Evolutionary conservation across 2,888 invertebrate genomes (phyloP), one percentile per base, ranked within the genome.

Genomic region (Syrphus vitripennis): DNA sequence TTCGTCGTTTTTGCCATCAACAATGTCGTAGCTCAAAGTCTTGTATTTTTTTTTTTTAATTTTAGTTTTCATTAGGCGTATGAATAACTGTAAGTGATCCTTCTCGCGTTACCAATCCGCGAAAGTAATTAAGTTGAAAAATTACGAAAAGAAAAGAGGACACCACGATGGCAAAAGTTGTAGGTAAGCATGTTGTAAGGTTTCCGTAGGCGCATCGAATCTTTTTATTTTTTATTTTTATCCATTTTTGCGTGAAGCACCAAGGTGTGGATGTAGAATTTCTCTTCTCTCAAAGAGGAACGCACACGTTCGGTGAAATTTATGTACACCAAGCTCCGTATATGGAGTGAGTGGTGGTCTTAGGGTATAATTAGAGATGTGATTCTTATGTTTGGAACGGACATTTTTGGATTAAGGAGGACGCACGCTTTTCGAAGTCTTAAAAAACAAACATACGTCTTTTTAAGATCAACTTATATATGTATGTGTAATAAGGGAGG

Each of bases 51-150:
- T 37, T 29, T 45, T 29, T 45, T 29, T 16, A 12, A 55, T 40
- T 24, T 53, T 19, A 6, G 59, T 34, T 59, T 57, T 59, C 19
- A 65, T 48, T 34, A 21, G n/a, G n/a, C n/a, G n/a, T 59, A 57
- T 63, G n/a, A 55, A 72, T 37, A 69, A 76, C 55, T 57, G 86
- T 86, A 86, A 86, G 86, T 82, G 86, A 86, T 86, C 86, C 86
- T 86, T 86, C 86, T 86, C 82, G 86, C 86, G 82, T 86, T 86
- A 82, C 86, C 82, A 86, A 86, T 86, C 59, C 86, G 78, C 86
- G 74, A 86, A 74, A 72, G 86, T 78, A 86, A 86, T 86, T 86
- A 86, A 86, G 77, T 86, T 86, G 86, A 86, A 82, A 82, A 86
- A 86, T 82, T 72, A 86, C 82, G 69, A 61, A 65, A 67, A 70